Conservation (phyloP, 2,113 vertebrate species). For the Callionymus lyra region DNA sequence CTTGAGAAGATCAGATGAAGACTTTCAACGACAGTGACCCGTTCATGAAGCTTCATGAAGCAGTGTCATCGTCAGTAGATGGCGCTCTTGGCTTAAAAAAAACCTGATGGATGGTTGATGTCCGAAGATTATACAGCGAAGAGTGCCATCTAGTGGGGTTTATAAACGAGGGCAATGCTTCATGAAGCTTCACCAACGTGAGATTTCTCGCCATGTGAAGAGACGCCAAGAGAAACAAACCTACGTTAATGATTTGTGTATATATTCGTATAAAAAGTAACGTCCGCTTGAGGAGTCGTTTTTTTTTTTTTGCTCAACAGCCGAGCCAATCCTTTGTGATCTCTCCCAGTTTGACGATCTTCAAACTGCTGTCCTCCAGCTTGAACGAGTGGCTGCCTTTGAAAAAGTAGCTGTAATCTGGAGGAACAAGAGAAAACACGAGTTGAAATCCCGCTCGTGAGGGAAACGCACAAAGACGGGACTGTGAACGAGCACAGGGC, state of each 20-base stretch:
- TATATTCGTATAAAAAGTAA: too few relatives aligned
- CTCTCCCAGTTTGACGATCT: constrained; percentile 91
- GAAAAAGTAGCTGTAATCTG: constrained; percentile 96
- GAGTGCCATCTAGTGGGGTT: too few relatives aligned
- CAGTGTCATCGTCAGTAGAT: too few relatives aligned
- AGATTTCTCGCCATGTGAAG: constrained; percentile 30
- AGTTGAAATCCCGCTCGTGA: constrained; percentile 22
- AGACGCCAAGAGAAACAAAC: constrained; percentile 64
- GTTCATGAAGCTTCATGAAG: too few relatives aligned
- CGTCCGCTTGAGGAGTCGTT: constrained; percentile 23
- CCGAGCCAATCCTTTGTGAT: constrained; percentile 91
- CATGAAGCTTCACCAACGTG: too few relatives aligned
- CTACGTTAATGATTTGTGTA: too few relatives aligned
- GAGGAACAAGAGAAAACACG: constrained; percentile 26
- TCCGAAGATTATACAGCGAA: too few relatives aligned
- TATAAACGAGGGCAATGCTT: too few relatives aligned
- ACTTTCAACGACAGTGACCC: constrained; percentile 22
- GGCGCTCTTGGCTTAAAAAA: too few relatives aligned
- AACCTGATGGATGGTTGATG: too few relatives aligned
- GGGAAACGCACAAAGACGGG: constrained; percentile 40
- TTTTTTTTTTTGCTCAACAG: constrained; percentile 70
- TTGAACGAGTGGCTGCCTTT: constrained; percentile 88
- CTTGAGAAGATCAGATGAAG: constrained; percentile 28
- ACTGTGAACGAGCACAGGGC: constrained; percentile 52
- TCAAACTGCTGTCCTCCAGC: constrained; percentile 90